These are phyloP conservation scores for Eugnorisma glareosa DNA, from an alignment of 2,888 invertebrate species.

Conservation along the genomic window DNA sequence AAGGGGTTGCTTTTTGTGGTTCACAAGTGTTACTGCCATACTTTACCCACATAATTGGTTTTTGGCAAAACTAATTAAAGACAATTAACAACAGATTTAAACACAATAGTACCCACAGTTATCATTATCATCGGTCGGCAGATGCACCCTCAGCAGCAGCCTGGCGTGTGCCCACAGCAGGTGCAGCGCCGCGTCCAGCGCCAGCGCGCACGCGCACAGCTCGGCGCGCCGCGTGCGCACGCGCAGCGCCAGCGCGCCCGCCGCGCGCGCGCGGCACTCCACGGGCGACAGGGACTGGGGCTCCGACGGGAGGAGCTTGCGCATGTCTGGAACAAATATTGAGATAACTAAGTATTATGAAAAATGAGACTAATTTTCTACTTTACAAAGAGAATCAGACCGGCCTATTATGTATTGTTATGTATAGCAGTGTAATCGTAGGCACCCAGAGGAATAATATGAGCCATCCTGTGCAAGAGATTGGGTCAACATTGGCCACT, in stretches of 20 bases:
- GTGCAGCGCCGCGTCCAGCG: constrained; percentile 93
- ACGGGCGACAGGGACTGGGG: constrained; percentile 64
- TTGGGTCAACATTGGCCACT: not conserved
- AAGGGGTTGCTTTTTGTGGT: too few relatives aligned
- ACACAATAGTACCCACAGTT: constrained; percentile 24
- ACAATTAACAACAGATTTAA: not conserved
- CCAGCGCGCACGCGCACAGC: constrained; percentile 91
- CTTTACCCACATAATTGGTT: not conserved
- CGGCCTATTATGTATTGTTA: too few relatives aligned
- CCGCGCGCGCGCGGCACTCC: constrained; percentile 74
- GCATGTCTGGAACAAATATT: constrained; percentile 84
- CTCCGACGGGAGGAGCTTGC: constrained; percentile 83
- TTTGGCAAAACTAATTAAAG: not conserved
- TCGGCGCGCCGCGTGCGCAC: constrained; percentile 29
- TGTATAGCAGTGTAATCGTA: too few relatives aligned
- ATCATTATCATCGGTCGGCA: constrained; percentile 51
- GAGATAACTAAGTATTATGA: not conserved
- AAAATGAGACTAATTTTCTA: not conserved
- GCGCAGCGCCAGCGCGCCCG: constrained; percentile 67
- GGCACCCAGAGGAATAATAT: not conserved
- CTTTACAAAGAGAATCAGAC: not conserved
- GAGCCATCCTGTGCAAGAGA: not conserved
- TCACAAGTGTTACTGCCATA: not conserved
- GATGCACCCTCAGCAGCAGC: constrained; percentile 91
- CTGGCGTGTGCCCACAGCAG: constrained; percentile 95